Evolutionary conservation across 2,797 vertebrate genomes (phyloP).

Genomic region (Xenopus petersii): DNA sequence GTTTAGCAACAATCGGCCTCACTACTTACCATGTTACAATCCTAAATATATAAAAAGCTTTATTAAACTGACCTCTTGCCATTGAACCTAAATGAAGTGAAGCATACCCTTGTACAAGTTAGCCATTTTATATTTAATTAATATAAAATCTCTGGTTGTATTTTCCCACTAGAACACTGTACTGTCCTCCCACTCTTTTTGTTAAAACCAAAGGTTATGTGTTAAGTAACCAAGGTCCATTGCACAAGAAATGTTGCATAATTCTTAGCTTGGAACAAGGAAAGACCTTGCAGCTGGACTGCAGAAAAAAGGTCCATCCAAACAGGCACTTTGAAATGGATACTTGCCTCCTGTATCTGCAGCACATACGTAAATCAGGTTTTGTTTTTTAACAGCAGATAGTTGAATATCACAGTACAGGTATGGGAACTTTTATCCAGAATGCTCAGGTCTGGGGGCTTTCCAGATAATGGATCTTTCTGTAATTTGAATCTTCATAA

Average conservation of each 20-base stretch:
- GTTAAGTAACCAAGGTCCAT: conserved; percentile 43
- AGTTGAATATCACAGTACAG: too few relatives aligned
- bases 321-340: too few relatives aligned
- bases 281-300: conserved; percentile 40
- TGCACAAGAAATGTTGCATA: conserved; percentile 45
- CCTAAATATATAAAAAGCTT: background rate
- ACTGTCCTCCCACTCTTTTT: conserved; percentile 30
- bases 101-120: background rate
- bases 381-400: too few relatives aligned
- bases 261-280: conserved; percentile 40
- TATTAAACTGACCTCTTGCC: background rate
- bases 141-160: background rate
- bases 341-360: too few relatives aligned
- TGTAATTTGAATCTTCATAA: too few relatives aligned
- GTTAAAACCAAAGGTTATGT: conserved; percentile 42
- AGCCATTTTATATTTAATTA: background rate
- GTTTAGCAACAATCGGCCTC: background rate
- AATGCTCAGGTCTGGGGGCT: too few relatives aligned
- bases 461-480: too few relatives aligned
- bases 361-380: too few relatives aligned
- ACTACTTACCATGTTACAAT: background rate
- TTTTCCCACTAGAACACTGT: background rate
- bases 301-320: conserved; percentile 14
- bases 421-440: too few relatives aligned
- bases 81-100: background rate